phyloP scores from a whole-genome alignment of 2,113 vertebrate genomes.

The Bos indicus region DNA sequence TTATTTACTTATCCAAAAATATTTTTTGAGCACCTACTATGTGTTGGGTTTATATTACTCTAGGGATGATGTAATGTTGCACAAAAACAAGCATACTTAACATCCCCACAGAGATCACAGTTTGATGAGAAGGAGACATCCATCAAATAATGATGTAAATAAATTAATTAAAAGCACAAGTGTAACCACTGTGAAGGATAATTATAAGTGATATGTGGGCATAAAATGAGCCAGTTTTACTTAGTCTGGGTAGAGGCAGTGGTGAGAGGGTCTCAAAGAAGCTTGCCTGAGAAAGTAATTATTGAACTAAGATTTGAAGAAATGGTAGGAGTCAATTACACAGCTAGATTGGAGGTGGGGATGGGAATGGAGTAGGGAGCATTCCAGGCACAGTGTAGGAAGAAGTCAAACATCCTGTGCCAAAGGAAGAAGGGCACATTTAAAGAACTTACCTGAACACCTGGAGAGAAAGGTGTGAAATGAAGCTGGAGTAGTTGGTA shows the following conservation, averaged over 20 bases:
- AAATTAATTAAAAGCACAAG: constrained; percentile 19
- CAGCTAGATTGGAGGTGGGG: not conserved
- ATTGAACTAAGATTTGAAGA: not conserved
- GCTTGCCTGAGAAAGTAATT: not conserved
- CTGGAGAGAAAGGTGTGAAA: not conserved
- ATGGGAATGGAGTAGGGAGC: not conserved
- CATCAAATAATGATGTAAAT: constrained; percentile 17
- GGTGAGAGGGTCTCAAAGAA: not conserved
- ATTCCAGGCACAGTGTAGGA: not conserved
- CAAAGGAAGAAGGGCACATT: not conserved
- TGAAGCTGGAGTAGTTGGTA: not conserved
- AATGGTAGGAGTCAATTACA: not conserved
- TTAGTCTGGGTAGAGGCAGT: not conserved
- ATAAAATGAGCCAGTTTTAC: not conserved
- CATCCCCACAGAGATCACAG: not conserved
- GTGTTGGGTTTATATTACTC: not conserved
- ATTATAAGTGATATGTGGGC: not conserved
- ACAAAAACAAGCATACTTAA: not conserved
- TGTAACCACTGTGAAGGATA: not conserved
- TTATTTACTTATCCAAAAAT: not conserved
- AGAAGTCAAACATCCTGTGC: not conserved
- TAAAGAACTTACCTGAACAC: not conserved
- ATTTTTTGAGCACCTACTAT: not conserved
- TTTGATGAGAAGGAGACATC: not conserved
- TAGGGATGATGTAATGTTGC: not conserved